Conservation (phyloP, 1,140 invertebrate genomes). For the Sycobia sp. region DNA sequence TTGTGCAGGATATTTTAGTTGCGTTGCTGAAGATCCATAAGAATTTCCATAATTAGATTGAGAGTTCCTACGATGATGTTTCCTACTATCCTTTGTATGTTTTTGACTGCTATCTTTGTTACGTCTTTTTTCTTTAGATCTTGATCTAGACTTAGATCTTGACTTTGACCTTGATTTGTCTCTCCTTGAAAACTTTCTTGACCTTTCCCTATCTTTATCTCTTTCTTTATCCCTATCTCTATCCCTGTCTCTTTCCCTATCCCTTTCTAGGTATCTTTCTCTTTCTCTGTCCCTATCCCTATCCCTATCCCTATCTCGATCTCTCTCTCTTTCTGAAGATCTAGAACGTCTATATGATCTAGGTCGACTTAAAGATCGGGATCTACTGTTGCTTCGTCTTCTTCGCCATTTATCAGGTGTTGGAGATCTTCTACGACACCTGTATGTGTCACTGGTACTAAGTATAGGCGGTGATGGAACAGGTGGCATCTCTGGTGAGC, state of each 20-base stretch:
- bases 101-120: slow-evolving; percentile 48
- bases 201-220: slow-evolving; percentile 42
- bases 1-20: slow-evolving; percentile 46
- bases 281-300: slow-evolving; percentile 37
- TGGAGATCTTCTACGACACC: slow-evolving; percentile 50
- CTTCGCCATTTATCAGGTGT: slow-evolving; percentile 50
- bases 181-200: slow-evolving; percentile 48
- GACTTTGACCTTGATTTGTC: slow-evolving; percentile 50
- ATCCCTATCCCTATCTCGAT: slow-evolving; percentile 32
- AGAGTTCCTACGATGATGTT: slow-evolving; percentile 44
- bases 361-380: slow-evolving; percentile 38
- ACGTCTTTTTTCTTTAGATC: slow-evolving; percentile 43
- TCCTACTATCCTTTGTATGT: slow-evolving; percentile 39
- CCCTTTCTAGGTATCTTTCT: slow-evolving; percentile 42
- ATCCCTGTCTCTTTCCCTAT: slow-evolving; percentile 44
- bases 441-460: slow-evolving; percentile 47
- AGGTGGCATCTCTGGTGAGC: slow-evolving; percentile 51
- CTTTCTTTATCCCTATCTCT: slow-evolving; percentile 43
- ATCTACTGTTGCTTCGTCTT: slow-evolving; percentile 47
- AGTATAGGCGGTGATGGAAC: slow-evolving; percentile 55
- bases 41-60: slow-evolving; percentile 26
- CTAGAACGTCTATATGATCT: slow-evolving; percentile 48
- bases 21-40: slow-evolving; percentile 1
- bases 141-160: slow-evolving; percentile 45
- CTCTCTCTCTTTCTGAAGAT: slow-evolving; percentile 43